These are phyloP conservation scores for Lepus oiostolus DNA, from an alignment of 2,797 vertebrate species.

Conservation along the genomic window DNA sequence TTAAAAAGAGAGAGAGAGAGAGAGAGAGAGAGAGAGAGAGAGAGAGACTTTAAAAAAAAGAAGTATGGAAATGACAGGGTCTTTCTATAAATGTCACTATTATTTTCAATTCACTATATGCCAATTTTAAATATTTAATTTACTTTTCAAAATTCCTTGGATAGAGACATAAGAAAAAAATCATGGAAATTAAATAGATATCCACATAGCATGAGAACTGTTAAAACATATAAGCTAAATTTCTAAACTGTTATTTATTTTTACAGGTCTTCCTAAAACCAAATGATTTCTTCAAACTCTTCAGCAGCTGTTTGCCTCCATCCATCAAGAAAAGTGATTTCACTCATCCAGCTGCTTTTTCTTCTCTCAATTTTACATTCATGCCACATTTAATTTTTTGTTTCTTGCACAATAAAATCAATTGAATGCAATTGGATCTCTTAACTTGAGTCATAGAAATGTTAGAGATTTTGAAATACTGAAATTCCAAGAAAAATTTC, in stretches of 20 bases:
- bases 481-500: background rate
- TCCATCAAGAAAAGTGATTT: conserved; percentile 57
- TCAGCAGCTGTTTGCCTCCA: background rate
- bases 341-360: background rate
- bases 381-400: conserved; percentile 32
- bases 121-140: conserved; percentile 51
- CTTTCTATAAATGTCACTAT: conserved; percentile 19
- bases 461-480: background rate
- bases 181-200: background rate
- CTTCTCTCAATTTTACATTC: conserved; percentile 2
- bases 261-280: conserved; percentile 68
- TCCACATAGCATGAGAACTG: background rate
- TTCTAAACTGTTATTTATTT: conserved; percentile 38
- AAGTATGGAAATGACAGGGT: background rate
- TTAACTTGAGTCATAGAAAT: conserved; percentile 18
- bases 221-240: background rate
- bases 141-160: conserved; percentile 26
- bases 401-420: conserved; percentile 77
- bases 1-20: too few species aligned
- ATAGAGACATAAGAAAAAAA: background rate
- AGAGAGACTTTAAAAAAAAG: background rate
- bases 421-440: conserved; percentile 54
- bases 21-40: too few species aligned
- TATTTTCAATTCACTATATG: background rate
- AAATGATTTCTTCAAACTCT: conserved; percentile 28